Conservation (phyloP, 2,113 vertebrate species). For the Aptenodytes patagonicus region DNA sequence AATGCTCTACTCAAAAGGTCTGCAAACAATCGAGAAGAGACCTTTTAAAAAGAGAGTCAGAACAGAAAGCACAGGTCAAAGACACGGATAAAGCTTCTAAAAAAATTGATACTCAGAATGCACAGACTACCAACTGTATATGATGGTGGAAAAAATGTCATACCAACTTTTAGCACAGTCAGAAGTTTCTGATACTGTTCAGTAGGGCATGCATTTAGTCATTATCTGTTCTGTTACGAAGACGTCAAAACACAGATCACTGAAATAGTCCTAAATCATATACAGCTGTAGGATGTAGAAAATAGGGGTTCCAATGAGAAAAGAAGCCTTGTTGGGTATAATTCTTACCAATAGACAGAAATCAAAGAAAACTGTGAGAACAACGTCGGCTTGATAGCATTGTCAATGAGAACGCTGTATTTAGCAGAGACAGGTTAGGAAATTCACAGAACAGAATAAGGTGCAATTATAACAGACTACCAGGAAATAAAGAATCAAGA, state of each 20-base stretch:
- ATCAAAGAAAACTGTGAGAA: not conserved
- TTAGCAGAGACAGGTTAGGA: constrained; percentile 17
- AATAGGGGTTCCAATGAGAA: not conserved
- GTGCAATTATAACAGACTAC: not conserved
- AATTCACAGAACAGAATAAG: not conserved
- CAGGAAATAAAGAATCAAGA: not conserved
- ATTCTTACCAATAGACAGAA: constrained; percentile 10
- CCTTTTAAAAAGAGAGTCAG: constrained; percentile 1
- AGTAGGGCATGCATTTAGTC: constrained; percentile 15
- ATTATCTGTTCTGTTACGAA: not conserved
- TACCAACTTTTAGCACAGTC: not conserved
- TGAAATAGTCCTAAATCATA: not conserved
- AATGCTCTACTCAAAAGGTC: constrained; percentile 4
- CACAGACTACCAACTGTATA: not conserved
- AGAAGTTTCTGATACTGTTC: constrained; percentile 11
- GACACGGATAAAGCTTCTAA: constrained; percentile 4
- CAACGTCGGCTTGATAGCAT: not conserved
- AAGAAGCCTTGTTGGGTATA: not conserved
- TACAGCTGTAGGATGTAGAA: constrained; percentile 12
- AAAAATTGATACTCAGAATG: constrained; percentile 18
- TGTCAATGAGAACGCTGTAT: constrained; percentile 3
- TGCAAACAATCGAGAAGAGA: not conserved
- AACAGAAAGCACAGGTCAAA: constrained; percentile 7
- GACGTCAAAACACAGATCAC: not conserved
- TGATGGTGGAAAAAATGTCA: not conserved